phyloP scores from a whole-genome alignment of 2,888 invertebrate species.

The Alloplasta piceator region DNA sequence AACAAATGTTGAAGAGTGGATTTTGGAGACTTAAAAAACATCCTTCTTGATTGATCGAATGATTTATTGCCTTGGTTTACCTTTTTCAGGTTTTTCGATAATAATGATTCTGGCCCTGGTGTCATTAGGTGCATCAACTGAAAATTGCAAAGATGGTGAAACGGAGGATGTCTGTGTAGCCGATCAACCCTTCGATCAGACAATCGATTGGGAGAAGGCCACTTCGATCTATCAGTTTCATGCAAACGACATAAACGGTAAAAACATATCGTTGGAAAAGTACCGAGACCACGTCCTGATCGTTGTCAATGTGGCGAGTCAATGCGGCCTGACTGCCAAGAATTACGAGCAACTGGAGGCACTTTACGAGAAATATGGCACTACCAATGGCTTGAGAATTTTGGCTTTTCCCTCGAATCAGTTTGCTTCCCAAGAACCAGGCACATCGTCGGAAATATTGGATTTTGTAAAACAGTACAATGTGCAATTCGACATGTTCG shows the following conservation, averaged over 20 bases:
- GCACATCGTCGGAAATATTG: slow-evolving; percentile 66
- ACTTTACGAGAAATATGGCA: slow-evolving; percentile 89
- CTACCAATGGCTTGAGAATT: slow-evolving; percentile 87
- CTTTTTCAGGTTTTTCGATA: background rate
- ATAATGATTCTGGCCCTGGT: slow-evolving; percentile 44
- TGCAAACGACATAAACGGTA: slow-evolving; percentile 92
- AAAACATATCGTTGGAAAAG: slow-evolving; percentile 90
- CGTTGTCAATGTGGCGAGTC: slow-evolving; percentile 94
- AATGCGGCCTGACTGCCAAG: slow-evolving; percentile 92
- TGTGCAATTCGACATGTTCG: slow-evolving; percentile 66
- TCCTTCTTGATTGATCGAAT: no score
- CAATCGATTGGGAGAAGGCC: slow-evolving; percentile 86
- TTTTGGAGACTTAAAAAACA: no score
- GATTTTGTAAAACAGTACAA: slow-evolving; percentile 61
- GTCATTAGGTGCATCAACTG: slow-evolving; percentile 28
- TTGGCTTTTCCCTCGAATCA: slow-evolving; percentile 90
- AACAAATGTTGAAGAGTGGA: no score
- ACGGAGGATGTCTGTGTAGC: slow-evolving; percentile 53
- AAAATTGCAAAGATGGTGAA: slow-evolving; percentile 53
- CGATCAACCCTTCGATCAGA: slow-evolving; percentile 73
- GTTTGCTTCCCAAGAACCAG: slow-evolving; percentile 84
- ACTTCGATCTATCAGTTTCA: slow-evolving; percentile 91
- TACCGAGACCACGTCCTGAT: slow-evolving; percentile 92
- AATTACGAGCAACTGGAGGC: slow-evolving; percentile 92
- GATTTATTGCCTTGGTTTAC: no score